Conservation (phyloP, 1,140 invertebrate genomes). For the Reticulitermes speratus region DNA sequence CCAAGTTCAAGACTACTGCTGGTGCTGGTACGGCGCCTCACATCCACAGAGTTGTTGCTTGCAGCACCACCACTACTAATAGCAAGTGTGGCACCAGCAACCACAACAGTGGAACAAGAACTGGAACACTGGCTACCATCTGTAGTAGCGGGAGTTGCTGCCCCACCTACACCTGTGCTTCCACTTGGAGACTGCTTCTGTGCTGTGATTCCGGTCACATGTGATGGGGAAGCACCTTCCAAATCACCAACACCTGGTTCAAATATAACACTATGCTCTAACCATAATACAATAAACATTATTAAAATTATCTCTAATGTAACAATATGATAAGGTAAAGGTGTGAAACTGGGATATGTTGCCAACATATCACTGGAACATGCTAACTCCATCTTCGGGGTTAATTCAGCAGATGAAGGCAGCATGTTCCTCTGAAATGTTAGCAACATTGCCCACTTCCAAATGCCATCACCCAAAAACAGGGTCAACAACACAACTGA, state of each 20-base stretch:
- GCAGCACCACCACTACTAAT: not conserved
- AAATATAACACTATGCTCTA: not conserved
- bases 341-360: too few relatives aligned
- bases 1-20: conserved; percentile 75
- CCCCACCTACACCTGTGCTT: conserved; percentile 4
- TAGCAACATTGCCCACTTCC: too few relatives aligned
- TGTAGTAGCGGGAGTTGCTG: conserved; percentile 45
- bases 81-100: conserved; percentile 45
- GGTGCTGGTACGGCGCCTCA: conserved; percentile 57
- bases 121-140: conserved; percentile 77
- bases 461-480: too few relatives aligned
- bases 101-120: conserved; percentile 77
- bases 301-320: not conserved
- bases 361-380: too few relatives aligned
- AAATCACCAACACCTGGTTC: not conserved
- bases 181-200: conserved; percentile 21
- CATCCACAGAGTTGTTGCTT: conserved; percentile 37
- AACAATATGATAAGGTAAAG: not conserved
- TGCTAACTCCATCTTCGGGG: too few relatives aligned
- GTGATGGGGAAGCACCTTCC: conserved; percentile 18
- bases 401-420: too few relatives aligned
- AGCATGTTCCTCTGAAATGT: too few relatives aligned
- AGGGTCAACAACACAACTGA: too few relatives aligned
- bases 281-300: not conserved
- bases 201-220: not conserved